Evolutionary conservation across 2,113 vertebrate species (phyloP).

Genomic region (Clinocottus analis): DNA sequence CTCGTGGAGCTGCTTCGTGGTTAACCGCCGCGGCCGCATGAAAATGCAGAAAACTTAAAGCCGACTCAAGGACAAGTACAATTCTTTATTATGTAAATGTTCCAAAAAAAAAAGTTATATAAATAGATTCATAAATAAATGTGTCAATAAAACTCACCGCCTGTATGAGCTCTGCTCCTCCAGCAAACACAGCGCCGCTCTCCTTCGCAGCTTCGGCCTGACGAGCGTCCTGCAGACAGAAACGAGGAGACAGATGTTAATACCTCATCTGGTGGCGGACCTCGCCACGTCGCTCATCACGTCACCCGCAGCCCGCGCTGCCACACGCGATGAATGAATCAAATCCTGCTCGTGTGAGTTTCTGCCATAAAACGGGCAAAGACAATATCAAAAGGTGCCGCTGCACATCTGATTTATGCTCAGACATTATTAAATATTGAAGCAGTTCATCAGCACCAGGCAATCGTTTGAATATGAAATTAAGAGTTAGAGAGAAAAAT

Average conservation of each 20-base stretch:
- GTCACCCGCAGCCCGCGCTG: background rate
- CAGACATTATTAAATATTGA: conserved; percentile 8
- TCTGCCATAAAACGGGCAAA: background rate
- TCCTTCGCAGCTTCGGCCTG: conserved; percentile 85
- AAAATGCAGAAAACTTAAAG: too few species aligned
- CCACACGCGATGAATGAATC: conserved; percentile 30
- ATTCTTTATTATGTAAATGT: too few species aligned
- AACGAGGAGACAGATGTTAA: background rate
- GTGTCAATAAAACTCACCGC: conserved; percentile 81
- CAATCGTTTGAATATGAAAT: conserved; percentile 11
- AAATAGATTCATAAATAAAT: too few species aligned
- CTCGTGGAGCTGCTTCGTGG: too few species aligned
- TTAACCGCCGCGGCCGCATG: too few species aligned
- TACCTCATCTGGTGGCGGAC: conserved; percentile 1
- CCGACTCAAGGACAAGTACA: too few species aligned
- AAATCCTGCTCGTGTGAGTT: background rate
- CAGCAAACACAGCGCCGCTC: conserved; percentile 86
- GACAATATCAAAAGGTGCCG: conserved; percentile 2
- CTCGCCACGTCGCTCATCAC: conserved; percentile 13
- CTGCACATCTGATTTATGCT: conserved; percentile 21
- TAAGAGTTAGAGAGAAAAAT: conserved; percentile 13
- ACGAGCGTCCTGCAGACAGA: conserved; percentile 81
- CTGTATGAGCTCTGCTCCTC: conserved; percentile 89
- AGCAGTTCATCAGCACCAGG: conserved; percentile 45
- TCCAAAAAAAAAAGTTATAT: too few species aligned